A percentile compares a stretch with the other conserved stretches of the same genome.
These are phyloP conservation scores for Phyllotis vaccarum DNA, from an alignment of 2,797 vertebrate species.

Conservation along the genomic window DNA sequence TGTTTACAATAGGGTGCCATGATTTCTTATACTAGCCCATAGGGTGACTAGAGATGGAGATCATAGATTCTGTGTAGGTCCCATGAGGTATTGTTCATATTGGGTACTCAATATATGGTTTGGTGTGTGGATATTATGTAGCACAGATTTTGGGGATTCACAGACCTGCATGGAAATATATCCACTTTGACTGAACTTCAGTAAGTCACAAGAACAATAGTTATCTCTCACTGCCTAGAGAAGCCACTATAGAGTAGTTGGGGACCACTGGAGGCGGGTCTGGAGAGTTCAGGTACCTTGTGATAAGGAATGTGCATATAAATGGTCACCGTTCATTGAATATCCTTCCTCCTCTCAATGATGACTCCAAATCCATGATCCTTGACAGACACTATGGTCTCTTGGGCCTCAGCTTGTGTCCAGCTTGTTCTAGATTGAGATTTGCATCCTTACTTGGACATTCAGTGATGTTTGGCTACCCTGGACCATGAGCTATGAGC, in stretches of 20 bases:
- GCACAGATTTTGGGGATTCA: not conserved
- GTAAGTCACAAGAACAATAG: not conserved
- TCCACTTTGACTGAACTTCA: not conserved
- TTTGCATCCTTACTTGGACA: not conserved
- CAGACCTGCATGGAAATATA: not conserved
- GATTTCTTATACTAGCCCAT: slow-evolving; percentile 11
- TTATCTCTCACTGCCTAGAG: not conserved
- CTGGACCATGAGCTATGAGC: not conserved
- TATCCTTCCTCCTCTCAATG: not conserved
- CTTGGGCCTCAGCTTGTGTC: not conserved
- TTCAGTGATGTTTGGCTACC: not conserved
- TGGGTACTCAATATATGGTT: not conserved
- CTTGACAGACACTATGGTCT: not conserved
- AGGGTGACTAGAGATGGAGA: not conserved
- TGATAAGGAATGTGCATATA: not conserved
- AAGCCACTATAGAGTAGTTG: not conserved
- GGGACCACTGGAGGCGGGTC: not conserved
- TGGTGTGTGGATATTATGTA: slow-evolving; percentile 9
- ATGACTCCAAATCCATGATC: not conserved
- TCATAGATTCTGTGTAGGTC: not conserved
- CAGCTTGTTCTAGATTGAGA: not conserved
- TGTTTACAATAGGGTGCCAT: not conserved
- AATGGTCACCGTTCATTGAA: not conserved
- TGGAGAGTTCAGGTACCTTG: not conserved
- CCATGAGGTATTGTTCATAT: not conserved